phyloP scores from a whole-genome alignment of 2,797 vertebrate genomes.

The Diglossa cyanea region DNA sequence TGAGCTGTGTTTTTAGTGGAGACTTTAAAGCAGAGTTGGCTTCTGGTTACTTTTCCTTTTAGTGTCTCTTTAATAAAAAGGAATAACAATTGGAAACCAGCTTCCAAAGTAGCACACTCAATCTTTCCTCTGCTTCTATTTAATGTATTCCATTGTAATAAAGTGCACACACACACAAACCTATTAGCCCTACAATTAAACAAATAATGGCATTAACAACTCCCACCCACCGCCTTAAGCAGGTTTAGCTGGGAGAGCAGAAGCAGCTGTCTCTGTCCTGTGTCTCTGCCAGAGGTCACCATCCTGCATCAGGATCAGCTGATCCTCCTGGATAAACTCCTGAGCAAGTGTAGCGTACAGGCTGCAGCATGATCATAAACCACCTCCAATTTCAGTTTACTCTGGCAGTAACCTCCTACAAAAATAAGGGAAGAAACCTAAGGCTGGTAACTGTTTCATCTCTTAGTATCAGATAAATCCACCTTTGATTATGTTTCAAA shows the following conservation, averaged over 20 bases:
- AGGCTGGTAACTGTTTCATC: constrained; percentile 15
- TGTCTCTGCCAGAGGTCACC: constrained; percentile 59
- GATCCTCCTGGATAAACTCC: constrained; percentile 59
- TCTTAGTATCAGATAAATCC: constrained; percentile 12
- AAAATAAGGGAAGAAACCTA: constrained; percentile 40
- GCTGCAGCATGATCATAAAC: constrained; percentile 39
- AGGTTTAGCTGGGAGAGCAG: constrained; percentile 45
- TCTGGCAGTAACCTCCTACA: constrained; percentile 10
- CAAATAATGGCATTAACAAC: constrained; percentile 52
- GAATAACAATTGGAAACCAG: neutral
- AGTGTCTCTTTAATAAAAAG: neutral
- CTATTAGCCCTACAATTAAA: constrained; percentile 38
- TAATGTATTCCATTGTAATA: constrained; percentile 1
- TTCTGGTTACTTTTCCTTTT: neutral
- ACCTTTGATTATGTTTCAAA: constrained; percentile 43
- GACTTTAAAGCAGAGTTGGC: neutral
- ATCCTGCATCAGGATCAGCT: constrained; percentile 47
- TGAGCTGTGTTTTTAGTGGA: neutral
- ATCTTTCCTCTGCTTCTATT: neutral
- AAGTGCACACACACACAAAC: neutral
- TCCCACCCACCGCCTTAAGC: constrained; percentile 38
- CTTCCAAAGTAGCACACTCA: neutral
- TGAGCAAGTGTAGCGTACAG: constrained; percentile 10
- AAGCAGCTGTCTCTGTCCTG: constrained; percentile 50
- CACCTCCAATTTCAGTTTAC: constrained; percentile 56